A percentile compares a stretch with the other conserved stretches of the same genome.
Conservation (phyloP, 2,888 invertebrate genomes). For the Euzophera pinguis region DNA sequence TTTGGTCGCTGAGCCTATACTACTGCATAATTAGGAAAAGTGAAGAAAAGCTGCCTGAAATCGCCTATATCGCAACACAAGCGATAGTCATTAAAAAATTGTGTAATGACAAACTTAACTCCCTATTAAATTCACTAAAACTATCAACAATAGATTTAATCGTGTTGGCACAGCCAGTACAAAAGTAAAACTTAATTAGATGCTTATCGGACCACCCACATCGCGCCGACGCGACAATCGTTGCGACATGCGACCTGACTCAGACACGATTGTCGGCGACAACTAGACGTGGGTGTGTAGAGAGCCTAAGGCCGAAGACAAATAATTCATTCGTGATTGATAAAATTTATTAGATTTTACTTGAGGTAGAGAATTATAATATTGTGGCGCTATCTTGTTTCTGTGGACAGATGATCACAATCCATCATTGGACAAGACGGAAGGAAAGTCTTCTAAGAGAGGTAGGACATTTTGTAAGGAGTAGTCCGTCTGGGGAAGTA, state of each 20-base stretch:
- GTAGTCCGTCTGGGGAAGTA: too few relatives aligned
- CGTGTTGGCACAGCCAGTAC: conserved; percentile 19
- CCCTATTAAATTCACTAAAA: neutral
- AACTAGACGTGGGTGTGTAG: conserved; percentile 36
- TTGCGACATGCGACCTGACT: conserved; percentile 60
- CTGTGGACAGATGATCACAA: too few relatives aligned
- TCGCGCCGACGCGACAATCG: conserved; percentile 45
- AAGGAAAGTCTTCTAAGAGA: too few relatives aligned
- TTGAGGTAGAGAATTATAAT: too few relatives aligned
- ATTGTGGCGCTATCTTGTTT: too few relatives aligned
- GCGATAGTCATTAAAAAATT: neutral
- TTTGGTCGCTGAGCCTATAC: too few relatives aligned
- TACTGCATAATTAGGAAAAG: too few relatives aligned
- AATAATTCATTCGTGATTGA: neutral
- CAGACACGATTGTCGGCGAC: conserved; percentile 35
- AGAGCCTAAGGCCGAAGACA: conserved; percentile 12
- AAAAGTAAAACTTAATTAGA: conserved; percentile 65
- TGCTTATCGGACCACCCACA: conserved; percentile 69
- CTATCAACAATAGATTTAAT: conserved; percentile 10
- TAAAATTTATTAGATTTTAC: neutral
- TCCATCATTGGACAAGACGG: too few relatives aligned
- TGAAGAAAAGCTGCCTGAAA: too few relatives aligned
- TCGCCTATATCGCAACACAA: too few relatives aligned
- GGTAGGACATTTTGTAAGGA: too few relatives aligned
- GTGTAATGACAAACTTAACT: neutral